Conservation (phyloP, 2,113 vertebrate species). For the Bos indicus region DNA sequence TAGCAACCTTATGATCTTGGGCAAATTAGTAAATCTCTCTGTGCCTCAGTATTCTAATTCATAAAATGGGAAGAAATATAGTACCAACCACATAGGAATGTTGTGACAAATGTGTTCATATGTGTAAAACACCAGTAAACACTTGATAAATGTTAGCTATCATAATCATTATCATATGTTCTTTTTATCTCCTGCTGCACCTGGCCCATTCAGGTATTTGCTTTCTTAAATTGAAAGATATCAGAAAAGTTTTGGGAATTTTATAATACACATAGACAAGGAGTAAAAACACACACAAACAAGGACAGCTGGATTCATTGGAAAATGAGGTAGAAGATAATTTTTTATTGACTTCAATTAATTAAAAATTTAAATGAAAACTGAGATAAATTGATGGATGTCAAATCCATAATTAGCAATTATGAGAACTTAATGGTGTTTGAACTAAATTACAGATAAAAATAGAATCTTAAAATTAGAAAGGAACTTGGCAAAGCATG, state of each 20-base stretch:
- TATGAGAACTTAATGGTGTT: constrained; percentile 26
- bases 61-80: not conserved
- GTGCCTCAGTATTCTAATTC: not conserved
- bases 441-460: constrained; percentile 9
- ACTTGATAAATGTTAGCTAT: not conserved
- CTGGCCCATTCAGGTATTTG: not conserved
- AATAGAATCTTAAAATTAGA: not conserved
- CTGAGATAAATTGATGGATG: not conserved
- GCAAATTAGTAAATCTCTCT: not conserved
- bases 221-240: not conserved
- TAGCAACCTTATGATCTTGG: not conserved
- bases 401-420: constrained; percentile 21
- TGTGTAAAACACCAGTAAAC: not conserved
- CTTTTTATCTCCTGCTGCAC: not conserved
- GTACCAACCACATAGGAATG: not conserved
- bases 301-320: not conserved
- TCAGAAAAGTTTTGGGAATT: not conserved
- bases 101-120: not conserved
- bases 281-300: not conserved
- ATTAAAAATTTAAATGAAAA: not conserved
- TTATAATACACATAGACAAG: not conserved
- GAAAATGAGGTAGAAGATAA: not conserved
- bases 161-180: not conserved
- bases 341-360: not conserved
- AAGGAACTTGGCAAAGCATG: not conserved